phyloP scores from a whole-genome alignment of 1,140 invertebrate species.

The Aricia agestis region DNA sequence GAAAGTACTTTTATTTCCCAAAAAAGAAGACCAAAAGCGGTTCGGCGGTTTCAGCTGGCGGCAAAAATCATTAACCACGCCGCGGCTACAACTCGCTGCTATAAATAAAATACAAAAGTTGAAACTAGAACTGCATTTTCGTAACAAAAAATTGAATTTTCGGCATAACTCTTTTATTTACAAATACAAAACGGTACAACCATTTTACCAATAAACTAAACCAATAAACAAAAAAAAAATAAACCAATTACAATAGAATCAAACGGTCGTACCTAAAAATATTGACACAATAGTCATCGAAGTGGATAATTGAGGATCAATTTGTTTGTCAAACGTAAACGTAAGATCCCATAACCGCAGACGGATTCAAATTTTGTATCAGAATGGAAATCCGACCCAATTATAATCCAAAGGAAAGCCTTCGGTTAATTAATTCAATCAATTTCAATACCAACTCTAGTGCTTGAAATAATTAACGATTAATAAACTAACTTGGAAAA shows the following conservation, averaged over 20 bases:
- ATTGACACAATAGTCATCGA: neutral
- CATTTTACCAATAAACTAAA: no score
- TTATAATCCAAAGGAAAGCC: neutral
- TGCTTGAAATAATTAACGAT: neutral
- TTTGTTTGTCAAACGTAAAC: neutral
- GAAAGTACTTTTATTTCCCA: neutral
- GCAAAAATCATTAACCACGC: neutral
- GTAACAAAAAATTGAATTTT: no score
- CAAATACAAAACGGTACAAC: no score
- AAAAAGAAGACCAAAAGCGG: neutral
- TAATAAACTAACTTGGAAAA: neutral
- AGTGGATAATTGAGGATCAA: neutral
- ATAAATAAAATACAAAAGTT: neutral
- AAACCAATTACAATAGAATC: no score
- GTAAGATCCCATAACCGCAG: neutral
- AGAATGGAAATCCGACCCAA: slow-evolving; percentile 10
- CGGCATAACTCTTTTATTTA: no score
- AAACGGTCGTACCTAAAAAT: no score
- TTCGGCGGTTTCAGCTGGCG: neutral
- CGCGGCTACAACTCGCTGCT: neutral
- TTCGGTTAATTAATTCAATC: neutral
- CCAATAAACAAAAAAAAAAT: no score
- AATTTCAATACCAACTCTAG: neutral
- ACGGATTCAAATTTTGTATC: slow-evolving; percentile 1
- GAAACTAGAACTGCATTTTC: no score